Conservation (phyloP, 2,113 vertebrate species). For the Mirza zaza region DNA sequence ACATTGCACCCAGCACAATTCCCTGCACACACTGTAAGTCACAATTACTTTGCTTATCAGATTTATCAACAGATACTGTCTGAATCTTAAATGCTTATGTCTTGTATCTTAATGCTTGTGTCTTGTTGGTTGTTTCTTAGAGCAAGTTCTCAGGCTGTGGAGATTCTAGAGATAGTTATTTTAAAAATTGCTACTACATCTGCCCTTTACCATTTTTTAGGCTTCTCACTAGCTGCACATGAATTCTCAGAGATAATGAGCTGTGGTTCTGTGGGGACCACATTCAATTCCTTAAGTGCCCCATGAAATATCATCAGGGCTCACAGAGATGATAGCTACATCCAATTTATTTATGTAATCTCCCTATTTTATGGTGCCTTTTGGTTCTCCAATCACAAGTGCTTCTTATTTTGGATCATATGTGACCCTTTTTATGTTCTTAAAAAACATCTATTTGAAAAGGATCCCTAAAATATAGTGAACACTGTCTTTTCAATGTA, state of each 20-base stretch:
- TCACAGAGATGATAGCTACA: neutral
- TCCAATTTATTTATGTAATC: slow-evolving; percentile 7
- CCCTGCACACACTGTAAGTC: neutral
- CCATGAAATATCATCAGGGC: neutral
- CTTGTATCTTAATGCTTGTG: neutral
- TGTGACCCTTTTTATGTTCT: neutral
- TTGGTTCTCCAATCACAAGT: neutral
- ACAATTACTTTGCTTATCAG: neutral
- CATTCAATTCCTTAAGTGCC: slow-evolving; percentile 60
- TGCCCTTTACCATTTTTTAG: slow-evolving; percentile 17
- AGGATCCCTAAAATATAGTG: neutral
- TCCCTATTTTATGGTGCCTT: slow-evolving; percentile 24
- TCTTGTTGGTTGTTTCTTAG: neutral
- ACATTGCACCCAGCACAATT: neutral
- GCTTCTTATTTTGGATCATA: slow-evolving; percentile 36
- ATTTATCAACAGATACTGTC: neutral
- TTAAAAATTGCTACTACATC: slow-evolving; percentile 36
- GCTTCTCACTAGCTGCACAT: slow-evolving; percentile 11
- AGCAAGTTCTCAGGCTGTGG: neutral
- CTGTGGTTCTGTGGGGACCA: neutral
- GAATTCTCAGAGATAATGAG: slow-evolving; percentile 57
- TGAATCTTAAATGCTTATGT: neutral
- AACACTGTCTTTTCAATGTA: neutral
- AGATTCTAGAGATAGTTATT: slow-evolving; percentile 32
- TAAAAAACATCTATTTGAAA: neutral